A percentile compares a stretch with the other conserved stretches of the same genome.
Evolutionary conservation across 2,797 vertebrate species (phyloP).

Genomic region (Anguilla anguilla): DNA sequence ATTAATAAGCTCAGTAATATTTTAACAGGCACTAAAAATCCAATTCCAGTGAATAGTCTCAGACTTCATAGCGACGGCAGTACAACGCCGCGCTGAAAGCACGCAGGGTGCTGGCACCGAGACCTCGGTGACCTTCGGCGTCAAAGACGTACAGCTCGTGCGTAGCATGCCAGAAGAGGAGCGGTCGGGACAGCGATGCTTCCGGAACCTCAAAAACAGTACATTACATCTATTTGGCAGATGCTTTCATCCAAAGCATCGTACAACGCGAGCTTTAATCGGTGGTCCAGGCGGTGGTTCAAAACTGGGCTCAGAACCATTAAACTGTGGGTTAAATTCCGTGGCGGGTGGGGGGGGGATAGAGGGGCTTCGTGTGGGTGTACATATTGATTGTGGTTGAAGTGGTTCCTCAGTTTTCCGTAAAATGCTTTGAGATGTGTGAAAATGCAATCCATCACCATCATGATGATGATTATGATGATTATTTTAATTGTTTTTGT

Average conservation of each 20-base stretch:
- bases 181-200: not conserved
- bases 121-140: not conserved
- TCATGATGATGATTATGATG: not conserved
- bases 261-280: not conserved
- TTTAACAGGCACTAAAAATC: slow-evolving; percentile 38
- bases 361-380: not conserved
- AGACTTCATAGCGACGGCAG: slow-evolving; percentile 16
- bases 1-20: slow-evolving; percentile 37
- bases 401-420: not conserved
- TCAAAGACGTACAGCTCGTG: not conserved
- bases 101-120: not conserved
- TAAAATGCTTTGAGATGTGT: not conserved
- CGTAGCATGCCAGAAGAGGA: not conserved
- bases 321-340: not conserved
- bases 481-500: too few species aligned
- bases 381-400: not conserved
- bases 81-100: not conserved
- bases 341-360: not conserved
- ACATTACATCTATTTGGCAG: too few species aligned
- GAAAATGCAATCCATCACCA: not conserved
- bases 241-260: too few species aligned
- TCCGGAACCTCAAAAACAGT: not conserved
- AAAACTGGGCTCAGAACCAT: not conserved
- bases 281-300: not conserved
- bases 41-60: slow-evolving; percentile 34